Evolutionary conservation across 2,888 invertebrate species (phyloP).

Genomic region (Eupithecia pulchellata): DNA sequence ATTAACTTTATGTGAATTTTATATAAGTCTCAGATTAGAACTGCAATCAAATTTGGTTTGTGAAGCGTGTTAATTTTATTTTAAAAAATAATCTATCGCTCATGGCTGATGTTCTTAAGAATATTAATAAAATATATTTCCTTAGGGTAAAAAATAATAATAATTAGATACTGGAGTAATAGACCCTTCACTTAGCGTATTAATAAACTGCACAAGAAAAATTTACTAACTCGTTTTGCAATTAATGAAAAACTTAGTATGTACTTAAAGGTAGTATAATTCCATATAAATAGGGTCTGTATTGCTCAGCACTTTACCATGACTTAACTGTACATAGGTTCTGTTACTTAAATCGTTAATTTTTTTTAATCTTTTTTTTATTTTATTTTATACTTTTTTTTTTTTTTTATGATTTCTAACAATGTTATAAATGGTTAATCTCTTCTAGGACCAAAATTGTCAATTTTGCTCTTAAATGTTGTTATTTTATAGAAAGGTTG

Average conservation of each 20-base stretch:
- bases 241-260: neutral
- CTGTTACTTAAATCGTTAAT: neutral
- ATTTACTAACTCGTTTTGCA: neutral
- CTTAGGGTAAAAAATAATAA: neutral
- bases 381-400: neutral
- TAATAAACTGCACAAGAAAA: conserved; percentile 3
- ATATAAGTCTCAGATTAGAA: neutral
- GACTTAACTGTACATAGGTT: conserved; percentile 2
- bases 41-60: neutral
- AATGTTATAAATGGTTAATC: neutral
- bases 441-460: conserved; percentile 27
- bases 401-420: neutral
- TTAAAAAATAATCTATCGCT: neutral
- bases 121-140: neutral
- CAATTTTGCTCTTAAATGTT: conserved; percentile 21
- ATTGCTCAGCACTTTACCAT: conserved; percentile 13
- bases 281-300: neutral
- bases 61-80: neutral
- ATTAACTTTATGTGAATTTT: neutral
- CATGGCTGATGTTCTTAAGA: neutral
- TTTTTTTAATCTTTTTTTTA: neutral
- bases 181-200: neutral
- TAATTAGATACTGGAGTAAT: neutral
- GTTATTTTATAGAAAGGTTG: conserved; percentile 16
- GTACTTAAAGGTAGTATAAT: neutral